Evolutionary conservation across 2,888 invertebrate genomes (phyloP), one percentile per base, ranked within the genome.

Genomic region (Scaptomyza caliginosa): DNA sequence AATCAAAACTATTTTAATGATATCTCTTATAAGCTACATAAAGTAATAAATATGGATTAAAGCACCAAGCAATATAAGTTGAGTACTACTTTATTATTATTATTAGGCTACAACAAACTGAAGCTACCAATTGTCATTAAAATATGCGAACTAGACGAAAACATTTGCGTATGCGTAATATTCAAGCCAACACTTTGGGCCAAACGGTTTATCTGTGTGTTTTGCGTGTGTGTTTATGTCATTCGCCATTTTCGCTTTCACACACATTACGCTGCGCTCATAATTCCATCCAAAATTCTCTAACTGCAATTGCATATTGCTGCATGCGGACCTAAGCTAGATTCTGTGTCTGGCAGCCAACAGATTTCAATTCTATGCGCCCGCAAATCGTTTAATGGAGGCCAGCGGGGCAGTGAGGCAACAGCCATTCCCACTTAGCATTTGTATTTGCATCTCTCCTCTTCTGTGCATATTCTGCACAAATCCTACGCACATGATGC

Each of bases 261-360:
- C 83, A 74, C 84, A 83, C 75, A 81, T 69, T 77, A 86, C 80
- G 77, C 77, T 54, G 32, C 71, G 57, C 65, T 67, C 70, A 80
- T 83, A 79, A 74, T 77, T 77, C 77, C 76, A 49, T 56, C 58
- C 34, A 72, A 70, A 80, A 72, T 72, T 66, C 72, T 52, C 72
- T 52, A 62, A 69, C 76, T 65, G 86, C 79, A 63, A 68, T 60
- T 68, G 60, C 65, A 52, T 30, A 32, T 71, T 34, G 16, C 66
- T 64, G 71, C 48, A 64, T 36, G 13, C 4, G 32, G 45, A 23
- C 17, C 45, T 13, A 13, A 70, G 23, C 43, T 21, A 21, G 34
- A 36, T 17, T 21, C 40, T 67, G 74, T 36, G 55, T 51, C 57
- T 76, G 76, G 63, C 73, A 67, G 62, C 65, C 60, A 69, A 66